A percentile compares a stretch with the other conserved stretches of the same genome.
phyloP scores from a whole-genome alignment of 2,113 vertebrate species.

The Equus przewalskii region DNA sequence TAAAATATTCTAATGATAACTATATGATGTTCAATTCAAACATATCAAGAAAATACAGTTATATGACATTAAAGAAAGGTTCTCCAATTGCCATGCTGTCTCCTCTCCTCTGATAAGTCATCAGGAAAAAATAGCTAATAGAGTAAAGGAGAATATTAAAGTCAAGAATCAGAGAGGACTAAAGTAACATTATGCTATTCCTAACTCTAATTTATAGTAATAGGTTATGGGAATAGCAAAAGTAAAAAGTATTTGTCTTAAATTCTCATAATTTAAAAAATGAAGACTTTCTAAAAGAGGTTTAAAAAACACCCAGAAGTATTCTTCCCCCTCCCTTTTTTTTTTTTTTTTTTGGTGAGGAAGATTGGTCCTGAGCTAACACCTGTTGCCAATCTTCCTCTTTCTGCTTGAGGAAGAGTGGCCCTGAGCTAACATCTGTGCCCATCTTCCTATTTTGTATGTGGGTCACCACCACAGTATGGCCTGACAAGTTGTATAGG shows the following conservation, averaged over 20 bases:
- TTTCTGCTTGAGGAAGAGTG: too few species aligned
- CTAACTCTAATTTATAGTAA: slow-evolving; percentile 8
- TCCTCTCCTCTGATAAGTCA: not conserved
- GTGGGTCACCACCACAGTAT: too few species aligned
- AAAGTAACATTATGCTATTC: slow-evolving; percentile 29
- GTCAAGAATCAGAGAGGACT: not conserved
- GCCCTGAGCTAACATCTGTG: too few species aligned
- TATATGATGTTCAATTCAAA: not conserved
- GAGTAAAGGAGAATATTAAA: not conserved
- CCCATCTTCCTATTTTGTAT: too few species aligned
- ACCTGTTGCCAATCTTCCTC: too few species aligned
- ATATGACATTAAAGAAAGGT: not conserved
- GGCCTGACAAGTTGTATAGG: too few species aligned
- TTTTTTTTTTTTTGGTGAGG: too few species aligned
- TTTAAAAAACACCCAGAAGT: not conserved
- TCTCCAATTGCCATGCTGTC: not conserved
- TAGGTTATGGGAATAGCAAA: not conserved
- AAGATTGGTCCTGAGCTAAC: too few species aligned
- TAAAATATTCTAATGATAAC: not conserved
- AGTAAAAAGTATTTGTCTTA: not conserved
- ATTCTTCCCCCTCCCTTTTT: not conserved
- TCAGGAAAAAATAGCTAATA: not conserved
- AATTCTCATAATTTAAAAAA: slow-evolving; percentile 4
- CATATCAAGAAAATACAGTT: not conserved
- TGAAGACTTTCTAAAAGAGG: not conserved